Evolutionary conservation across 2,797 vertebrate species (phyloP).

Genomic region (Sebastes oblongus): DNA sequence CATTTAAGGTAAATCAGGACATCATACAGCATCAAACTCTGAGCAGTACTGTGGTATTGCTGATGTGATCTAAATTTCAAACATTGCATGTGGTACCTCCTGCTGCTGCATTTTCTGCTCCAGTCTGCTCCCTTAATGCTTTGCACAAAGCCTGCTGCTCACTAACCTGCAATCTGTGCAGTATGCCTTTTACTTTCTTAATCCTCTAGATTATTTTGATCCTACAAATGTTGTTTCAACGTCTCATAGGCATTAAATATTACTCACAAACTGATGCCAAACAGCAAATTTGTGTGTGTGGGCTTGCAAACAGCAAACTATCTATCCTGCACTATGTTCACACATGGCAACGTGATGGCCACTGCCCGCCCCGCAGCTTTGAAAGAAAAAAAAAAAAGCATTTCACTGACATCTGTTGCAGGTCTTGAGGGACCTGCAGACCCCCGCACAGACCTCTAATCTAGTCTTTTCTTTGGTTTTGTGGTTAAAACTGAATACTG

Average conservation of each 20-base stretch:
- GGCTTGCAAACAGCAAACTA: not conserved
- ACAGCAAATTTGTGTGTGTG: not conserved
- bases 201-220: not conserved
- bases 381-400: not conserved
- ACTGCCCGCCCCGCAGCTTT: not conserved
- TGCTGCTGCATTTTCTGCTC: not conserved
- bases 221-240: not conserved
- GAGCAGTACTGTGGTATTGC: not conserved
- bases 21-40: not conserved
- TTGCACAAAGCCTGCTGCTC: not conserved
- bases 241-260: not conserved
- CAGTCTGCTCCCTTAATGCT: not conserved
- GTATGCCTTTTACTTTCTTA: not conserved
- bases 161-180: not conserved
- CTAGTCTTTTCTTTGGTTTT: constrained; percentile 17
- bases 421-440: constrained; percentile 8
- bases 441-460: not conserved
- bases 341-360: not conserved
- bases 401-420: constrained; percentile 30
- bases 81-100: not conserved
- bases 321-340: not conserved
- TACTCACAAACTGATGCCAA: not conserved
- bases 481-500: constrained; percentile 3
- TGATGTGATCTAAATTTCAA: constrained; percentile 6
- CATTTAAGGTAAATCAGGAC: not conserved